These are phyloP conservation scores for Lepidurus packardi DNA, from an alignment of 1,140 invertebrate genomes.

Conservation along the genomic window DNA sequence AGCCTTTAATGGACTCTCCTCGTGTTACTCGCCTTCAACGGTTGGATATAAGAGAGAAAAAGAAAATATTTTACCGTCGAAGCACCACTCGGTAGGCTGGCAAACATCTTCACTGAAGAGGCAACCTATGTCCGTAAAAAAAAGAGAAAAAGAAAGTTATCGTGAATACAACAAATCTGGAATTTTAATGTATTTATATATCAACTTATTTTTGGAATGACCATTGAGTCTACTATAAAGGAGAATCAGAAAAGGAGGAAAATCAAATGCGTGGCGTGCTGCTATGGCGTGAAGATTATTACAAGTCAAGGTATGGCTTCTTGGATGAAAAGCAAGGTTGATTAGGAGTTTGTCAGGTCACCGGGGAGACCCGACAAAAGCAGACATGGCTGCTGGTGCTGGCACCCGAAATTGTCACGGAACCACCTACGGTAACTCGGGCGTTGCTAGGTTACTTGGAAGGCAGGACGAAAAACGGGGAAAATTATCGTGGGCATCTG, in stretches of 20 bases:
- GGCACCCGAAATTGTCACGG: background rate
- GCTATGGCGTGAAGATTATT: background rate
- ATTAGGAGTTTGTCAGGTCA: conserved; percentile 18
- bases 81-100: conserved; percentile 7
- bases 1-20: background rate
- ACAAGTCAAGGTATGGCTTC: background rate
- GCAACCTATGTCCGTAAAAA: background rate
- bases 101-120: background rate
- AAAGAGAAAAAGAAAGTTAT: background rate
- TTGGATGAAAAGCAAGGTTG: background rate
- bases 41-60: background rate
- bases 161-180: background rate
- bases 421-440: background rate
- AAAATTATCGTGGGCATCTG: background rate
- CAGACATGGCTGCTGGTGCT: conserved; percentile 20
- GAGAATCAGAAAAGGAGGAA: background rate
- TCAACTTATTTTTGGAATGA: too few relatives aligned
- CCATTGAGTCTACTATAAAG: too few relatives aligned
- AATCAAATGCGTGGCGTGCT: background rate
- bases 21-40: background rate
- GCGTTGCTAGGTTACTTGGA: conserved; percentile 5
- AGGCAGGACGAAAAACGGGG: background rate
- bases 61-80: background rate
- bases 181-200: background rate
- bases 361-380: background rate